These are phyloP conservation scores for Chalcosyrphus nemorum DNA, from an alignment of 2,888 invertebrate species.

Conservation along the genomic window DNA sequence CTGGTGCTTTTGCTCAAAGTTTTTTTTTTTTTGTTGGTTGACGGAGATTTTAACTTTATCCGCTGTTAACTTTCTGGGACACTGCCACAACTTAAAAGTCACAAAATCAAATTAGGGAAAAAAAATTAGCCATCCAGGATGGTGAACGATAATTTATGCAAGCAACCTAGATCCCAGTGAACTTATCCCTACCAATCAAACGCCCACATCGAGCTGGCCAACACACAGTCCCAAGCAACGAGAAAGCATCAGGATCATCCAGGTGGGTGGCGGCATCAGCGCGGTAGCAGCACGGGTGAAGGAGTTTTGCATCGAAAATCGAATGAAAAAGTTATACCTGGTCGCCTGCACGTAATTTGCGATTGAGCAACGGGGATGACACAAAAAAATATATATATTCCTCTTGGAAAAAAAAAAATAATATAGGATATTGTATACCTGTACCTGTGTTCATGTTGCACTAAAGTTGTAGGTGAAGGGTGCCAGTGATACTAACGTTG, in stretches of 20 bases:
- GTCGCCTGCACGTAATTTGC: constrained; percentile 69
- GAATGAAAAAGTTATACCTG: constrained; percentile 73
- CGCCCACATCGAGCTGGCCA: constrained; percentile 2
- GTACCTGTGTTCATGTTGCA: constrained; percentile 16
- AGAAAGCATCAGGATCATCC: too few species aligned
- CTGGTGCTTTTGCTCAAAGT: neutral
- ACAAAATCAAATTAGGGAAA: constrained; percentile 68
- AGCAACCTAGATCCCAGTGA: constrained; percentile 55
- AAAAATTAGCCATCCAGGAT: constrained; percentile 56
- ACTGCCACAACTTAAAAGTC: constrained; percentile 68
- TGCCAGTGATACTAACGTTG: constrained; percentile 13
- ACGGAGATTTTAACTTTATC: constrained; percentile 65
- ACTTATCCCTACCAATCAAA: constrained; percentile 46
- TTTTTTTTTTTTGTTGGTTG: constrained; percentile 7
- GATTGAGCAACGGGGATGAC: constrained; percentile 67
- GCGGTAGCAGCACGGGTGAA: constrained; percentile 23
- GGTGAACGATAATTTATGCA: constrained; percentile 66
- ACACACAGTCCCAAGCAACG: constrained; percentile 1
- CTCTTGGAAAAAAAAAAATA: constrained; percentile 6
- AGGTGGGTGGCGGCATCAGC: constrained; percentile 35
- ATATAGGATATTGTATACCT: neutral
- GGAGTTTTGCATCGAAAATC: constrained; percentile 69
- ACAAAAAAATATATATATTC: constrained; percentile 49
- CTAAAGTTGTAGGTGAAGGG: neutral
- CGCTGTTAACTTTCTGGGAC: constrained; percentile 57